phyloP scores from a whole-genome alignment of 2,797 vertebrate genomes.

The Toxotes lorentzi region DNA sequence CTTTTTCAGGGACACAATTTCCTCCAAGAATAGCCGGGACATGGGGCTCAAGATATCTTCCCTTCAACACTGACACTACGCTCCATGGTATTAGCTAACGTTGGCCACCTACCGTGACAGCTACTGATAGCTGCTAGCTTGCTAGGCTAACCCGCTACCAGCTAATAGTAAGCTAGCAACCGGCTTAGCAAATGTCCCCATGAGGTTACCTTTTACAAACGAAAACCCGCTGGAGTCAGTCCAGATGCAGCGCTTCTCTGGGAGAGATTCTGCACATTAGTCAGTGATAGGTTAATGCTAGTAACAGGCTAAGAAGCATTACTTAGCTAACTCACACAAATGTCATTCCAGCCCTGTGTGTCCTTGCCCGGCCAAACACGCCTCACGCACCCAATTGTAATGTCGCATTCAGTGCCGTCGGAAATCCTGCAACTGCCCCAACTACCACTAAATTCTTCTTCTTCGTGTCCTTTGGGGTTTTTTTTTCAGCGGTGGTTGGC shows the following conservation, averaged over 20 bases:
- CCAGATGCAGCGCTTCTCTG: not conserved
- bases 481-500: not conserved
- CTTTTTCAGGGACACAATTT: not conserved
- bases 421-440: not conserved
- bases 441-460: not conserved
- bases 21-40: not conserved
- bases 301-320: not conserved
- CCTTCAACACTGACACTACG: slow-evolving; percentile 16
- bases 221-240: not conserved
- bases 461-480: too few species aligned
- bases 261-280: not conserved
- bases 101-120: not conserved
- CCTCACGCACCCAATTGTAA: slow-evolving; percentile 18
- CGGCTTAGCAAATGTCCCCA: slow-evolving; percentile 23
- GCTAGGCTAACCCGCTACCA: slow-evolving; percentile 35
- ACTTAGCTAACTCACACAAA: slow-evolving; percentile 68
- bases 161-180: slow-evolving; percentile 26
- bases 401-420: slow-evolving; percentile 47
- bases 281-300: not conserved
- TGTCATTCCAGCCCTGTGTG: slow-evolving; percentile 77
- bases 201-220: slow-evolving; percentile 29
- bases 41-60: too few species aligned
- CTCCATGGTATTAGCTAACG: not conserved
- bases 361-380: slow-evolving; percentile 76
- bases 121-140: slow-evolving; percentile 22